Base-by-base conservation (phyloP, 2,888 invertebrate species). In the Kryphioiulus occultus region DNA sequence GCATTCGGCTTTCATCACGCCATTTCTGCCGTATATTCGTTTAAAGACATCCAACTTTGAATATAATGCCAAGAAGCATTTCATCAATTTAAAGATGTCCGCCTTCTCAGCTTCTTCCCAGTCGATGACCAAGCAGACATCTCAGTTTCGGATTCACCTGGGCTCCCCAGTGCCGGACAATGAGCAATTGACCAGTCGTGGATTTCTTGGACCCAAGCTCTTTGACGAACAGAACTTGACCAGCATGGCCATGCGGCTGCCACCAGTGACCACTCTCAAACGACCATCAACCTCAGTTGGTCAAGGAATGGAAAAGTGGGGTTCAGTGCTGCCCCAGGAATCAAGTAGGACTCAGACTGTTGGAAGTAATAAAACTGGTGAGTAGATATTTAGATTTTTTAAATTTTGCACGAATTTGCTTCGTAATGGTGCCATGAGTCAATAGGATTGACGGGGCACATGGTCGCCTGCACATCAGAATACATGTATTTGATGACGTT, bases 141-240 rank as follows among this genome's bases (percentile, higher is more conserved):
- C 68, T 26, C 68, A 68, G 68, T 68, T 68, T 22, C 22, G 68
- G 68, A 68, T 68, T 26, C 68, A 68, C 68, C 68, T 68, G 5
- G 68, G 68, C 5, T 68, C 68, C 68, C 68, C 68, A 68, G 68
- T 68, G 68, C 68, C 68, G 9, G 68, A 68, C 68, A 68, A 68
- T 22, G 68, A 68, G n/a, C 68, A 68, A 26, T 68, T 68, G 12
- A 26, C 22, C 4, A 59, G 10, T 22, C 22, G 68, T 68, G 68
- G 68, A 68, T 68, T 26, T 12, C 68, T 22, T 26, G 68, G 68
- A 68, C 68, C 68, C 26, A 68, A 68, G 68, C 9, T 68, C 10
- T 68, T 68, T 26, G 22, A 26, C 5, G 68, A 68, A 26, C 68
- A 26, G 68, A 68, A 68, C 68, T 12, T 22, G 9, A 26, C 22